Base-by-base conservation (phyloP, 2,888 invertebrate genomes). In the Marronus borbonicus region DNA sequence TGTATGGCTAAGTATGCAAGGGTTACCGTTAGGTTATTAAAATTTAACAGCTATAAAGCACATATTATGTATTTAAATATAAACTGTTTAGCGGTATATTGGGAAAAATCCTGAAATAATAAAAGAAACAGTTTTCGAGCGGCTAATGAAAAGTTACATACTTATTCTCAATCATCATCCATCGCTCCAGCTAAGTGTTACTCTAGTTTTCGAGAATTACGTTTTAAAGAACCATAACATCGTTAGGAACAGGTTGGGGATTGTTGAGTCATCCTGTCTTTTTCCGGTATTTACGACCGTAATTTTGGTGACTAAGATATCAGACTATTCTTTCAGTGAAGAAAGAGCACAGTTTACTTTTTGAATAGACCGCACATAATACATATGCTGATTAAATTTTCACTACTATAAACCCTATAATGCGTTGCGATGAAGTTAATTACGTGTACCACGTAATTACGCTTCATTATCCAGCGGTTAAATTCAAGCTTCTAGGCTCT, bases 271-370 rank as follows among this genome's bases (percentile, higher is more conserved):
- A 72, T 58, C 69, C 17, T 3, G 58, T 39, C 72, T 72, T 72
- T 72, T 72, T 72, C 72, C 72, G 72, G 72, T 39, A 20, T 39
- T 70, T 72, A 72, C 58, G 20, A 36, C 58, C 72, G 72, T 60
- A 72, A 60, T 58, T 72, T 72, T 12, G 39, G 60, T 72, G 72
- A 72, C 72, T 60, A 72, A 72, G n/a, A 39, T 39, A 14, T 39
- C 72, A 52, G 36, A 55, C 28, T 50, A 3, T 39, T 55, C 17
- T 55, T 28, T n/a, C 24, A 52, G 36, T 12, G 39, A 72, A 36
- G 72, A n/a, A 58, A 17, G 70, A 20, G 12, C 55, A 58, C n/a
- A 58, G 39, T 36, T n/a, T 58, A 58, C 72, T 39, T 39, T 28
- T 17, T 39, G 12, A 20, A 72, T 7, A 20, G 12, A 10, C 49